Percentiles rank a stretch among this genome's conserved stretches.
Evolutionary conservation across 2,888 invertebrate genomes (phyloP).

Genomic region (Nemurella pictetii): DNA sequence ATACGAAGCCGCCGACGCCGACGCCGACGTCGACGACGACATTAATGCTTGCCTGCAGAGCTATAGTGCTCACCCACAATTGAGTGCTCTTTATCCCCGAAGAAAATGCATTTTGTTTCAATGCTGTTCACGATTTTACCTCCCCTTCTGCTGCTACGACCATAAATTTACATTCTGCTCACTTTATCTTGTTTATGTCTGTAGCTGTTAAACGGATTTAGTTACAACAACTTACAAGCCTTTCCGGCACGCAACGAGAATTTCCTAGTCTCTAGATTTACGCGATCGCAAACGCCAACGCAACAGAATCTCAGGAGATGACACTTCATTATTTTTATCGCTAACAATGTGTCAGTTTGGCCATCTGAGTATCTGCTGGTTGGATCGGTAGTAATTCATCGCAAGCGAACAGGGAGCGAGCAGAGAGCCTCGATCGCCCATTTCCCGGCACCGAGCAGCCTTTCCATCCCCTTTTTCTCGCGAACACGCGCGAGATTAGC

Average conservation of each 20-base stretch:
- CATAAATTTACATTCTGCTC: background rate
- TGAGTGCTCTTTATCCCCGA: background rate
- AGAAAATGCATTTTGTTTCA: background rate
- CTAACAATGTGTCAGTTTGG: constrained; percentile 12
- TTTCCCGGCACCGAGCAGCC: background rate
- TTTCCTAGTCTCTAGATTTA: background rate
- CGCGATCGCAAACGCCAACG: background rate
- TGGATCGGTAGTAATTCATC: background rate
- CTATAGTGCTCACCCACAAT: background rate
- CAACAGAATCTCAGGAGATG: background rate
- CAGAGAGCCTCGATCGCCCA: too few relatives aligned
- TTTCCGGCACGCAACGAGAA: background rate
- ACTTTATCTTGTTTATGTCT: background rate
- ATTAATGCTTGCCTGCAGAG: background rate
- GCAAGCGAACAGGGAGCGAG: background rate
- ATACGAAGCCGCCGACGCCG: background rate
- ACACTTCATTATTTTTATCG: constrained; percentile 23
- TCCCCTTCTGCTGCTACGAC: background rate
- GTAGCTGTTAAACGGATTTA: background rate
- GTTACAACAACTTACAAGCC: background rate
- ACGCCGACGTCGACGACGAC: background rate
- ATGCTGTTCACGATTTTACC: background rate
- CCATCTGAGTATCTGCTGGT: background rate
- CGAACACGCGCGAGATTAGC: too few relatives aligned
- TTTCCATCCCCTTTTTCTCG: background rate